These are phyloP conservation scores for Monoplex corrugatus DNA, from an alignment of 2,888 invertebrate genomes.

Conservation along the genomic window DNA sequence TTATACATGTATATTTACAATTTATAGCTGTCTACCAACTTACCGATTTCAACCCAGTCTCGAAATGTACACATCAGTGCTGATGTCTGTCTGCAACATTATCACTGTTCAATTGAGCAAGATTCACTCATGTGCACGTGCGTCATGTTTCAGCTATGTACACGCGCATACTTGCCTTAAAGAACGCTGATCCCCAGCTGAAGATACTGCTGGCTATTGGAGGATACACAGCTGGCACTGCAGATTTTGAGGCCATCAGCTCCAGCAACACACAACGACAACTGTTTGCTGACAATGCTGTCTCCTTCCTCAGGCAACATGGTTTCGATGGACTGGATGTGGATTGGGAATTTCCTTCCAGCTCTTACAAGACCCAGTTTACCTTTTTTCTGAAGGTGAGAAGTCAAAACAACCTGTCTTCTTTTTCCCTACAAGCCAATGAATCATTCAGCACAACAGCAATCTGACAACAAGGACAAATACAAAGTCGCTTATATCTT, in stretches of 20 bases:
- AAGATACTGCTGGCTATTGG: slow-evolving; percentile 16
- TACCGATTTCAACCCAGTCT: too few species aligned
- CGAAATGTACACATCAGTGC: too few species aligned
- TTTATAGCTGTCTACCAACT: too few species aligned
- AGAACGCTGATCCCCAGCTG: slow-evolving; percentile 25
- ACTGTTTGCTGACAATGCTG: slow-evolving; percentile 41
- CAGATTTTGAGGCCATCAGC: slow-evolving; percentile 36
- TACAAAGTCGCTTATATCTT: too few species aligned
- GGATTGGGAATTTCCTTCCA: slow-evolving; percentile 44
- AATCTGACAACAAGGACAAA: too few species aligned
- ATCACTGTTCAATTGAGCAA: too few species aligned
- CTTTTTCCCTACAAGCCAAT: too few species aligned
- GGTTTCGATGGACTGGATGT: slow-evolving; percentile 44
- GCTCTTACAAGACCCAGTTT: slow-evolving; percentile 2
- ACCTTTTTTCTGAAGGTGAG: background rate
- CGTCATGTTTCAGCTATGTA: slow-evolving; percentile 10
- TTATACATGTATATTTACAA: too few species aligned
- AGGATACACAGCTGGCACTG: slow-evolving; percentile 12
- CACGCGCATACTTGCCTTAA: background rate
- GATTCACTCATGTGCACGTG: background rate
- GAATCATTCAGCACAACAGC: too few species aligned
- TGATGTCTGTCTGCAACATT: too few species aligned
- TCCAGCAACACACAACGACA: slow-evolving; percentile 11
- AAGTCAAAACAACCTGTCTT: background rate
- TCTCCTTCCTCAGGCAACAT: slow-evolving; percentile 17